phyloP scores from a whole-genome alignment of 2,888 invertebrate species.

The Leptura quadrifasciata region DNA sequence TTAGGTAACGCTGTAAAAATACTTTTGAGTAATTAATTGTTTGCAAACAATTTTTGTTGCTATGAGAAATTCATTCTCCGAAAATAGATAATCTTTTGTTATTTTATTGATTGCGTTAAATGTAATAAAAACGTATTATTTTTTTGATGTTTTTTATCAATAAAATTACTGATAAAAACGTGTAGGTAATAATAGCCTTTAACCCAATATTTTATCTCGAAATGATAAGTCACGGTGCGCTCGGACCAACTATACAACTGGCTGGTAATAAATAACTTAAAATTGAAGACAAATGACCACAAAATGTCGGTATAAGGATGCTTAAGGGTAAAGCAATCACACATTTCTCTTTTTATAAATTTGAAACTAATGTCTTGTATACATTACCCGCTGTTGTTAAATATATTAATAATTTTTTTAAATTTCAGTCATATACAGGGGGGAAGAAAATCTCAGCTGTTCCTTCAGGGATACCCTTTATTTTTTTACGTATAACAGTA shows the following conservation, averaged over 20 bases:
- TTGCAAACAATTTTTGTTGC: slow-evolving; percentile 3
- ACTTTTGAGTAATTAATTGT: background rate
- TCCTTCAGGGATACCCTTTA: too few relatives aligned
- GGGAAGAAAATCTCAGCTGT: too few relatives aligned
- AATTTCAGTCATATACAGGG: too few relatives aligned
- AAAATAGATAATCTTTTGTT: slow-evolving; percentile 12
- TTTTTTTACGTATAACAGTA: too few relatives aligned
- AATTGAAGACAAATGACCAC: background rate
- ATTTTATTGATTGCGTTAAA: slow-evolving; percentile 1
- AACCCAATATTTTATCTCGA: background rate
- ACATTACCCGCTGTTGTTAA: too few relatives aligned
- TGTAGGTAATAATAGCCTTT: background rate
- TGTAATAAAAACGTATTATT: background rate
- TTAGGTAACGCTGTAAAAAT: background rate
- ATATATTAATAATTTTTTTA: too few relatives aligned
- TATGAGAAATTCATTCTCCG: slow-evolving; percentile 9
- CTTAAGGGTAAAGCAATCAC: background rate
- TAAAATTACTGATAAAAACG: slow-evolving; percentile 3
- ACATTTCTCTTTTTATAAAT: too few relatives aligned
- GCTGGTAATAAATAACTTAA: background rate
- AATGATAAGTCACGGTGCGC: background rate
- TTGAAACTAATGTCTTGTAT: too few relatives aligned
- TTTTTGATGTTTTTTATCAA: background rate
- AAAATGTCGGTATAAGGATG: background rate
- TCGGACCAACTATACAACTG: background rate